Base-by-base conservation (phyloP, 2,797 vertebrate species). In the Spizella passerina region DNA sequence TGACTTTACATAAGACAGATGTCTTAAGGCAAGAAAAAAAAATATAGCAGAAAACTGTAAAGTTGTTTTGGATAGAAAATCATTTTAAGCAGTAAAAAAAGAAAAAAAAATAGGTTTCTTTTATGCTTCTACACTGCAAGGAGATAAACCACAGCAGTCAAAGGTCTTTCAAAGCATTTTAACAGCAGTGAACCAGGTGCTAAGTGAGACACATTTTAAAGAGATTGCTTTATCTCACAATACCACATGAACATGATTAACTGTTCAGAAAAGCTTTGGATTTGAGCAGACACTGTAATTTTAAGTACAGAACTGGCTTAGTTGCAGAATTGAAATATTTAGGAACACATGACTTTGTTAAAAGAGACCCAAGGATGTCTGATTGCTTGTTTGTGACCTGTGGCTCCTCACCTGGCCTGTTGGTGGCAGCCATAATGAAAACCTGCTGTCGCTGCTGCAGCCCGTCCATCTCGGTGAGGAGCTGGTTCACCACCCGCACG, bases 391-490 rank as follows among this genome's bases (percentile, higher is more conserved):
- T 65, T 29, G 18, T 43, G n/a, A 43, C 24, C 69, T 81, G 20
- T 60, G 43, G 15, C 26, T 89, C 36, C 93, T 97, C 57, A 99
- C 99, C 99, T 98, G 99, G 99, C 86, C 99, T 98, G 96, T 99
- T 99, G 34, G 99, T 99, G 18, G 99, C 99, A 57, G 99, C 99
- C 99, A 99, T 99, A 85, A 99, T 99, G 97, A 99, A 99, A 41
- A 99, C 99, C 90, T 99, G 99, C 38, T 97, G 98, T 11, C 99
- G 98, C 5, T 98, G 93, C 98, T 99, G 99, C 69, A 99, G 95
- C 39, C 99, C 99, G 10, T 99, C 99, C 99, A 99, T 99, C 98
- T 99, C 99, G 0, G 99, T 99, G 13, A 99, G 98, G 32, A 99
- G 97, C 97, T 99, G 99, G 96, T 99, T 99, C 46, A 99, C 99